Percentiles rank a stretch among this genome's conserved stretches.
These are phyloP conservation scores for Megaleporinus macrocephalus DNA, from an alignment of 2,113 vertebrate genomes.

Conservation along the genomic window DNA sequence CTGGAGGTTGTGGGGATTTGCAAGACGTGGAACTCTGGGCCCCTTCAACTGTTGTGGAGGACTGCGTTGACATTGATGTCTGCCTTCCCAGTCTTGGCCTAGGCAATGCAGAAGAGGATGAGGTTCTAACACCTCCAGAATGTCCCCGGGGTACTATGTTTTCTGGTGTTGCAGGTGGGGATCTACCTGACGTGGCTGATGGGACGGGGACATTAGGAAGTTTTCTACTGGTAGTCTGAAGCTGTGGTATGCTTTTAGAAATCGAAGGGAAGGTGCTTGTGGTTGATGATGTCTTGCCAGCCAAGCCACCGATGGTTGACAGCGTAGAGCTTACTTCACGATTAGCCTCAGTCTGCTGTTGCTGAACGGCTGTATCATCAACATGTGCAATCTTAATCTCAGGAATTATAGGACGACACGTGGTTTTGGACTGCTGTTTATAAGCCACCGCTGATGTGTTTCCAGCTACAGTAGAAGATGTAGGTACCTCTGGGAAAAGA, in stretches of 20 bases:
- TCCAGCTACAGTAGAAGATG: not conserved
- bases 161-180: conserved; percentile 53
- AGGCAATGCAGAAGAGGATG: conserved; percentile 38
- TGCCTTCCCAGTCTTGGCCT: conserved; percentile 66
- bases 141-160: not conserved
- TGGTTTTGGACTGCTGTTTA: conserved; percentile 57
- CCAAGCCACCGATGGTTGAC: conserved; percentile 63
- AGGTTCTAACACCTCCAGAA: not conserved
- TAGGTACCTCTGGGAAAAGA: conserved; percentile 32
- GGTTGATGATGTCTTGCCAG: conserved; percentile 63
- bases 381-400: conserved; percentile 71
- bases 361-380: conserved; percentile 63
- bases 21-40: not conserved
- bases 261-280: not conserved
- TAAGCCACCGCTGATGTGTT: conserved; percentile 58
- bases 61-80: conserved; percentile 60
- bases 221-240: conserved; percentile 46
- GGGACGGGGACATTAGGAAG: conserved; percentile 48
- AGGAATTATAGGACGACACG: conserved; percentile 59
- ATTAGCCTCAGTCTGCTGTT: conserved; percentile 64
- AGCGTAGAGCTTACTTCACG: conserved; percentile 73
- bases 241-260: conserved; percentile 58
- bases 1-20: not conserved
- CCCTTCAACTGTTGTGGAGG: not conserved
- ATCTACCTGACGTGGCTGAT: conserved; percentile 45